Percentiles rank a stretch among this genome's conserved stretches.
These are phyloP conservation scores for Caradrina clavipalpis DNA, from an alignment of 2,888 invertebrate genomes.

Conservation along the genomic window DNA sequence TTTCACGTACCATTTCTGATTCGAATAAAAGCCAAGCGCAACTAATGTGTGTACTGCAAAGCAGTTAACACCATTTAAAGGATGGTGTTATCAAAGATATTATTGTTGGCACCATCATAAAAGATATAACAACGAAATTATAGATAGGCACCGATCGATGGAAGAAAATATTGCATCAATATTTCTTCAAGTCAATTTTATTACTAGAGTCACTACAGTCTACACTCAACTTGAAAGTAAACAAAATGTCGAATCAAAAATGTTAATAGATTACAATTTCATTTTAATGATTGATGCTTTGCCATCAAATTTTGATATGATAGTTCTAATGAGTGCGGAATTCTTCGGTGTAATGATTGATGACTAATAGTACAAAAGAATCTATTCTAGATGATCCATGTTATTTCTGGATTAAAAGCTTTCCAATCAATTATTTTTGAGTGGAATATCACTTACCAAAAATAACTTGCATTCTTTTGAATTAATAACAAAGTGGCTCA, in stretches of 20 bases:
- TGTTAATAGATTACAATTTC: constrained; percentile 16
- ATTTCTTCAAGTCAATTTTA: not conserved
- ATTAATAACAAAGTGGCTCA: not conserved
- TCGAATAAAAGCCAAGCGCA: constrained; percentile 1
- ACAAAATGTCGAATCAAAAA: constrained; percentile 20
- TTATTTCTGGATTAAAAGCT: constrained; percentile 47
- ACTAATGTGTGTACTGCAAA: constrained; percentile 28
- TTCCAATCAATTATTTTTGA: constrained; percentile 7
- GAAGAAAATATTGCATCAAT: not conserved
- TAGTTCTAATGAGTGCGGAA: constrained; percentile 21
- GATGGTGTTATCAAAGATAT: constrained; percentile 20
- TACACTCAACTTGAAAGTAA: constrained; percentile 5
- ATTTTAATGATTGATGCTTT: constrained; percentile 29
- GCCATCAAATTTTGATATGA: constrained; percentile 12
- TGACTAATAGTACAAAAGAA: constrained; percentile 14
- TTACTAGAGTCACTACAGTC: not conserved
- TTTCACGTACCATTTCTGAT: constrained; percentile 5
- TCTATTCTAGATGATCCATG: constrained; percentile 8
- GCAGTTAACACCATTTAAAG: constrained; percentile 32
- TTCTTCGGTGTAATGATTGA: constrained; percentile 13
- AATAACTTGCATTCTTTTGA: constrained; percentile 14
- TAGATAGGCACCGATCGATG: not conserved
- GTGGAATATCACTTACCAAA: not conserved
- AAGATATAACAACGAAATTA: constrained; percentile 8
- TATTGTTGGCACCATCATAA: constrained; percentile 20